A percentile compares a stretch with the other conserved stretches of the same genome.
phyloP scores from a whole-genome alignment of 2,888 invertebrate species.

The Neoitamus cyanurus region DNA sequence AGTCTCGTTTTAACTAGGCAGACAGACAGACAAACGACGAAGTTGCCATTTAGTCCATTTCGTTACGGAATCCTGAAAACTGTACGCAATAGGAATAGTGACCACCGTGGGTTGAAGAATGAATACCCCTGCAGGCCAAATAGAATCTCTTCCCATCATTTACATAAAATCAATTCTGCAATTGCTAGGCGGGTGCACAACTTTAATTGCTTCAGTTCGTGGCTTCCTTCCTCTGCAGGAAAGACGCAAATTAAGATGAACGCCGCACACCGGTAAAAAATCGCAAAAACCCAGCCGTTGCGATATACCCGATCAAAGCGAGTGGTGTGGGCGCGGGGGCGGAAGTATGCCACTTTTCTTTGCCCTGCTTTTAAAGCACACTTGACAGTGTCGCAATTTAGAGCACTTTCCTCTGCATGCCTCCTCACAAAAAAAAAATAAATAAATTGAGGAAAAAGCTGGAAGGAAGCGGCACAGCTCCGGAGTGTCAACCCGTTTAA shows the following conservation, averaged over 20 bases:
- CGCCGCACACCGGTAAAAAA: neutral
- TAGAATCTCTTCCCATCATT: neutral
- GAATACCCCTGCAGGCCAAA: neutral
- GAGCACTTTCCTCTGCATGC: neutral
- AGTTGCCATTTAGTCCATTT: too few species aligned
- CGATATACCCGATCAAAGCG: neutral
- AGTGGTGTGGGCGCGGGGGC: neutral
- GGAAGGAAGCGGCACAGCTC: neutral
- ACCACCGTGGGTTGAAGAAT: neutral
- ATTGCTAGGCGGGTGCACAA: neutral
- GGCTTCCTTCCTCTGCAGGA: neutral
- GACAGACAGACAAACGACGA: too few species aligned
- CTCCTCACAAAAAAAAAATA: too few species aligned
- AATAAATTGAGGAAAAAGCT: neutral
- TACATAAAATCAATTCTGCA: neutral
- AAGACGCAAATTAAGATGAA: neutral
- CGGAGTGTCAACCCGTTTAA: conserved; percentile 19
- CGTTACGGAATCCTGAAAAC: neutral
- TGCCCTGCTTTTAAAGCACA: neutral
- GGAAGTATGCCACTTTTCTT: neutral
- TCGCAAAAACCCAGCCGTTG: neutral
- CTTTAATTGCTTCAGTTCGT: neutral
- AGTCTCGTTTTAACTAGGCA: too few species aligned
- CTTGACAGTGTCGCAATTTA: neutral
- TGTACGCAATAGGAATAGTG: neutral